phyloP scores from a whole-genome alignment of 2,113 vertebrate species.

The Thunnus thynnus region DNA sequence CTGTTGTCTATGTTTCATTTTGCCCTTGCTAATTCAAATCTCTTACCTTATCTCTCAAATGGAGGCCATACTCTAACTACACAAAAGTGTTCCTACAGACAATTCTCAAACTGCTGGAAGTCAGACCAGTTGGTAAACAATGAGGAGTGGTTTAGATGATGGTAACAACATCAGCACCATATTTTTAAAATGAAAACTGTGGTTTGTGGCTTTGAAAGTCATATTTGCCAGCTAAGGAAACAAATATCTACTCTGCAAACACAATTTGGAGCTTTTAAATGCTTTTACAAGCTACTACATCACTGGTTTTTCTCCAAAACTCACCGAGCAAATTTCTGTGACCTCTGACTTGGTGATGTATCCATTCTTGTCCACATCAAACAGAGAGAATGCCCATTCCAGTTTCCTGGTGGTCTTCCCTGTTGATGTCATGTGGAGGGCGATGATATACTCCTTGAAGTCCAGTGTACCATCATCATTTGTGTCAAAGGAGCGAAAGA shows the following conservation, averaged over 20 bases:
- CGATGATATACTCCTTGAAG: slow-evolving; percentile 85
- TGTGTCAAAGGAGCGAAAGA: slow-evolving; percentile 84
- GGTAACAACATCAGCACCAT: too few relatives aligned
- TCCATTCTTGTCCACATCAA: slow-evolving; percentile 95
- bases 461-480: slow-evolving; percentile 84
- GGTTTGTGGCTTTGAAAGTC: too few relatives aligned
- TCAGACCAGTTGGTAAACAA: too few relatives aligned
- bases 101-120: not conserved
- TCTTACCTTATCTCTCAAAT: too few relatives aligned
- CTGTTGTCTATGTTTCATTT: not conserved
- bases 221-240: too few relatives aligned
- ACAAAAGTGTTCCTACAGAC: not conserved
- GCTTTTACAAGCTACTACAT: not conserved
- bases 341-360: slow-evolving; percentile 97
- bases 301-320: slow-evolving; percentile 1
- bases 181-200: too few relatives aligned
- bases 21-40: not conserved
- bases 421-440: slow-evolving; percentile 84
- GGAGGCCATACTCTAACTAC: too few relatives aligned
- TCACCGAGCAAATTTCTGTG: slow-evolving; percentile 93
- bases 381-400: slow-evolving; percentile 95
- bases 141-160: too few relatives aligned
- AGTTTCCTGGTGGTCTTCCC: slow-evolving; percentile 81
- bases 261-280: not conserved
- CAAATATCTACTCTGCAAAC: too few relatives aligned